These are phyloP conservation scores for Limnephilus lunatus DNA, from an alignment of 2,888 invertebrate genomes.

Conservation along the genomic window DNA sequence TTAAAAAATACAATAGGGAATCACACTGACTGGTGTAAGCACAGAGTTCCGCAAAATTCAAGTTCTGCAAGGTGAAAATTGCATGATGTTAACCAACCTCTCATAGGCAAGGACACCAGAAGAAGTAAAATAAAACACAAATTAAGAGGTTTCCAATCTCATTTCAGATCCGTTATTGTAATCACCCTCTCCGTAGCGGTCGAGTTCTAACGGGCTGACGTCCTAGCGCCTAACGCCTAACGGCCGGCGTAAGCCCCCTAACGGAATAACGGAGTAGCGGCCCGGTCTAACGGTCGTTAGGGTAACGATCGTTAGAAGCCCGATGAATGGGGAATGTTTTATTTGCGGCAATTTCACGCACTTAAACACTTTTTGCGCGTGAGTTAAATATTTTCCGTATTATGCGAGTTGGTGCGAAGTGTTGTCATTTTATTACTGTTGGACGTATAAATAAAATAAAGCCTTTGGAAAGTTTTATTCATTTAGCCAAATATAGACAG, in stretches of 20 bases:
- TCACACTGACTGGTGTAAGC: too few species aligned
- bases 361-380: slow-evolving; percentile 2
- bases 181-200: neutral
- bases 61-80: too few species aligned
- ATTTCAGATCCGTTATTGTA: neutral
- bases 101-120: too few species aligned
- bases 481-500: neutral
- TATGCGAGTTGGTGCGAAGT: neutral
- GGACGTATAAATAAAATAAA: neutral
- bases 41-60: too few species aligned
- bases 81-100: too few species aligned
- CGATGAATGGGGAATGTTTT: slow-evolving; percentile 54
- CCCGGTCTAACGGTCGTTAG: slow-evolving; percentile 50
- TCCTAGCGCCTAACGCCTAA: slow-evolving; percentile 36
- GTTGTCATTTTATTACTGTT: neutral
- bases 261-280: slow-evolving; percentile 51
- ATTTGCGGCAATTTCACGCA: slow-evolving; percentile 56
- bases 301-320: slow-evolving; percentile 60
- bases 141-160: neutral
- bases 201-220: neutral
- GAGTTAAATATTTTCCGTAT: neutral
- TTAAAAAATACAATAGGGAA: too few species aligned
- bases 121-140: neutral
- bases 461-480: neutral
- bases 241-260: slow-evolving; percentile 2